These are phyloP conservation scores for Leucania comma DNA, from an alignment of 2,888 invertebrate species.

Conservation along the genomic window DNA sequence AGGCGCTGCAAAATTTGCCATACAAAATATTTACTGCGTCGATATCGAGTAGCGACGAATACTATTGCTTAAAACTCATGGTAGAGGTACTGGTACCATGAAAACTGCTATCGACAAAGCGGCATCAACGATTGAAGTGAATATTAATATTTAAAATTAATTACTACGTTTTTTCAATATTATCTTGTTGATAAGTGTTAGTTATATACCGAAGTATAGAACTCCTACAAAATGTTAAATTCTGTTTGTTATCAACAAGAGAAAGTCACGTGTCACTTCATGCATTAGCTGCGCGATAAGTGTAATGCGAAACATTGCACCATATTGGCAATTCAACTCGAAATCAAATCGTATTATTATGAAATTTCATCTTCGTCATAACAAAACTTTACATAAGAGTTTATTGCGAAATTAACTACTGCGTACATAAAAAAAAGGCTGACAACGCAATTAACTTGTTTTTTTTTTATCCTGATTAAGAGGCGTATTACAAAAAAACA, in stretches of 20 bases:
- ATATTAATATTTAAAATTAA: neutral
- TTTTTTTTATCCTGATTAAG: too few relatives aligned
- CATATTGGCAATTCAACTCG: neutral
- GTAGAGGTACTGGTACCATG: neutral
- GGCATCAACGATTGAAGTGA: conserved; percentile 13
- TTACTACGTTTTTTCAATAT: neutral
- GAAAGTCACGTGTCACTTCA: neutral
- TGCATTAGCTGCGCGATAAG: neutral
- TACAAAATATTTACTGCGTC: too few relatives aligned
- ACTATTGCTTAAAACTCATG: too few relatives aligned
- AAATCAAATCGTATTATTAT: neutral
- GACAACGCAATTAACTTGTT: too few relatives aligned
- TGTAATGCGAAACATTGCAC: neutral
- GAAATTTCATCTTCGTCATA: neutral
- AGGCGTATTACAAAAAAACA: too few relatives aligned
- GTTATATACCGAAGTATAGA: neutral
- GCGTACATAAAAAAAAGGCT: too few relatives aligned
- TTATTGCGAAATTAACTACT: too few relatives aligned
- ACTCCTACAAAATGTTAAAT: neutral
- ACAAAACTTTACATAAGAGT: neutral
- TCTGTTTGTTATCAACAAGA: neutral
- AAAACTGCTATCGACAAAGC: conserved; percentile 14
- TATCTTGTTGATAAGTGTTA: neutral
- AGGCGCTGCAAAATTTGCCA: too few relatives aligned
- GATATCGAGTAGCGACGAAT: too few relatives aligned